These are phyloP conservation scores for Atractosteus spatula DNA, from an alignment of 2,113 vertebrate species.

Conservation along the genomic window DNA sequence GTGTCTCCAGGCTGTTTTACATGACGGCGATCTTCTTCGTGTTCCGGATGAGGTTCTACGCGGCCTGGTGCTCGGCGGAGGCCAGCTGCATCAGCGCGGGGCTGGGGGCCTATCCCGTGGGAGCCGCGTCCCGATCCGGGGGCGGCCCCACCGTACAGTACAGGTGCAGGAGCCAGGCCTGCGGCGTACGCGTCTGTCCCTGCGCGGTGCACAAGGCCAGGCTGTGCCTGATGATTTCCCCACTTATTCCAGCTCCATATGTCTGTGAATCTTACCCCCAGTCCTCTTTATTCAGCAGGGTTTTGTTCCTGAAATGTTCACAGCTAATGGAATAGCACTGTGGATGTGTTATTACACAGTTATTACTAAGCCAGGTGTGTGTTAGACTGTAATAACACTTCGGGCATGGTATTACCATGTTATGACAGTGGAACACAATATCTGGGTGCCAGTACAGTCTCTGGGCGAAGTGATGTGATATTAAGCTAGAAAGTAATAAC, in stretches of 20 bases:
- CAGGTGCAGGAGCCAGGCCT: constrained; percentile 41
- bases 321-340: neutral
- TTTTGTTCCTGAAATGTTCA: neutral
- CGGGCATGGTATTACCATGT: too few relatives aligned
- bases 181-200: neutral
- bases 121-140: constrained; percentile 74
- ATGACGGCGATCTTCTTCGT: constrained; percentile 83
- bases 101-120: constrained; percentile 82
- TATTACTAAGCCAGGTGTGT: too few relatives aligned
- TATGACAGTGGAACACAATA: too few relatives aligned
- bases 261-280: neutral
- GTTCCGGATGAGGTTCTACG: constrained; percentile 88
- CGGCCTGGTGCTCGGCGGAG: constrained; percentile 84
- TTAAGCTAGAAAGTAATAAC: too few relatives aligned
- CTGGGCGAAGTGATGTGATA: too few relatives aligned
- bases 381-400: too few relatives aligned
- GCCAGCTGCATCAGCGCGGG: constrained; percentile 81
- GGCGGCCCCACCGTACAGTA: constrained; percentile 79
- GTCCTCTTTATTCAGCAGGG: neutral
- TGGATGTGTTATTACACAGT: neutral
- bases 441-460: too few relatives aligned
- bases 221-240: neutral
- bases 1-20: constrained; percentile 74
- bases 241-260: neutral
- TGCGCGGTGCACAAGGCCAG: neutral